Evolutionary conservation across 2,888 invertebrate genomes (phyloP).

Genomic region (Hymenopus coronatus): DNA sequence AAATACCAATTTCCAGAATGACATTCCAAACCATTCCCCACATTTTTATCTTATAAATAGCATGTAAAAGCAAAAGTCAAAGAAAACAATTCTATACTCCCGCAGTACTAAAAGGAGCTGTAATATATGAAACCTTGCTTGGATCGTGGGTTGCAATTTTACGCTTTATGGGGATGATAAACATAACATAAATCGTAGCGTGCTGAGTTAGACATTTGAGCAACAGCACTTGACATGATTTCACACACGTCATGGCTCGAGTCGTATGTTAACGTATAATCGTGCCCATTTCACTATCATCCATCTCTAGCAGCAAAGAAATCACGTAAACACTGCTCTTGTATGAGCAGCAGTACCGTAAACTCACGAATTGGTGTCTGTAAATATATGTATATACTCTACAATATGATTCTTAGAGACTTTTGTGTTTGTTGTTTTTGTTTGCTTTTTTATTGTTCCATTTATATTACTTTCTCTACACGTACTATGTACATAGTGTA

Average conservation of each 20-base stretch:
- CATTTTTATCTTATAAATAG: too few relatives aligned
- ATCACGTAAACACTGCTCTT: not conserved
- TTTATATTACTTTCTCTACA: too few relatives aligned
- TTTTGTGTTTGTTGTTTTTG: too few relatives aligned
- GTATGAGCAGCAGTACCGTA: not conserved
- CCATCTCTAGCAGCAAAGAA: not conserved
- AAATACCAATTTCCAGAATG: too few relatives aligned
- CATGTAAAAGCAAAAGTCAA: too few relatives aligned
- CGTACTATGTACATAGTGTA: too few relatives aligned
- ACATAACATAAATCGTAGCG: not conserved
- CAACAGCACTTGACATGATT: not conserved
- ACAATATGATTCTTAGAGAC: too few relatives aligned
- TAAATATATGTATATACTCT: not conserved
- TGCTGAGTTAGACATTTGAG: not conserved
- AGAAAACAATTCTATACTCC: too few relatives aligned
- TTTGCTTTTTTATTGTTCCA: too few relatives aligned
- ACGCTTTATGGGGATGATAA: not conserved
- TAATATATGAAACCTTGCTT: not conserved
- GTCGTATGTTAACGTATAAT: not conserved
- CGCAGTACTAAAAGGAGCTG: too few relatives aligned
- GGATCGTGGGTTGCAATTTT: not conserved
- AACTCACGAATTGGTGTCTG: not conserved
- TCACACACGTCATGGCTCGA: not conserved
- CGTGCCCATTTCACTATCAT: not conserved
- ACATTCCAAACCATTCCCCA: too few relatives aligned